Evolutionary conservation across 2,797 vertebrate genomes (phyloP).

Genomic region (Phaenicophaeus curvirostris): DNA sequence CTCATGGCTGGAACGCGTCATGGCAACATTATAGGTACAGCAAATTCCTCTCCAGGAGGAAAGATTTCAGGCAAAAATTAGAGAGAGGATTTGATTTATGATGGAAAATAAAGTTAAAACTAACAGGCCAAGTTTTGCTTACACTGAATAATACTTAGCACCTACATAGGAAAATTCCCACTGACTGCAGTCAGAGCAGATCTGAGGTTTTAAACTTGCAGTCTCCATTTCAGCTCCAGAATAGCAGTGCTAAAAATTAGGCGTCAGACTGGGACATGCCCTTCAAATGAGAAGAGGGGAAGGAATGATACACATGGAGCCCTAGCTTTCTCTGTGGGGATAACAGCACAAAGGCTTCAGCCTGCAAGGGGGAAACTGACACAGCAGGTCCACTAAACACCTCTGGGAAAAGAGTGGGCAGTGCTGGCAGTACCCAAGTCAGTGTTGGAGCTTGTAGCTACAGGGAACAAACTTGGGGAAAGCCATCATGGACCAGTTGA

Average conservation of each 20-base stretch:
- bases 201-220: constrained; percentile 26
- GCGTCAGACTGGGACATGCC: constrained; percentile 33
- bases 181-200: constrained; percentile 29
- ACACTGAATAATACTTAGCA: constrained; percentile 61
- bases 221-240: not conserved
- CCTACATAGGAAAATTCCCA: constrained; percentile 65
- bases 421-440: not conserved
- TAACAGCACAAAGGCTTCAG: not conserved
- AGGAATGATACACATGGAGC: not conserved
- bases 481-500: not conserved
- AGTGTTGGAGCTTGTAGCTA: not conserved
- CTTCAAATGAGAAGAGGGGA: not conserved
- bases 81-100: constrained; percentile 31
- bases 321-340: not conserved
- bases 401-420: not conserved
- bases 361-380: not conserved
- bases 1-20: not conserved
- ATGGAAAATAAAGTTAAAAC: constrained; percentile 26
- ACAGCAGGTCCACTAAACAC: not conserved
- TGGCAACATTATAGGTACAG: not conserved
- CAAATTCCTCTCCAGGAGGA: constrained; percentile 19
- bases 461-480: not conserved
- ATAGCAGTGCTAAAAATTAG: constrained; percentile 22
- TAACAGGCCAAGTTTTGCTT: constrained; percentile 35
- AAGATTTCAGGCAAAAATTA: constrained; percentile 47